A percentile compares a stretch with the other conserved stretches of the same genome.
Conservation (phyloP, 2,113 vertebrate species). For the Saccopteryx bilineata region DNA sequence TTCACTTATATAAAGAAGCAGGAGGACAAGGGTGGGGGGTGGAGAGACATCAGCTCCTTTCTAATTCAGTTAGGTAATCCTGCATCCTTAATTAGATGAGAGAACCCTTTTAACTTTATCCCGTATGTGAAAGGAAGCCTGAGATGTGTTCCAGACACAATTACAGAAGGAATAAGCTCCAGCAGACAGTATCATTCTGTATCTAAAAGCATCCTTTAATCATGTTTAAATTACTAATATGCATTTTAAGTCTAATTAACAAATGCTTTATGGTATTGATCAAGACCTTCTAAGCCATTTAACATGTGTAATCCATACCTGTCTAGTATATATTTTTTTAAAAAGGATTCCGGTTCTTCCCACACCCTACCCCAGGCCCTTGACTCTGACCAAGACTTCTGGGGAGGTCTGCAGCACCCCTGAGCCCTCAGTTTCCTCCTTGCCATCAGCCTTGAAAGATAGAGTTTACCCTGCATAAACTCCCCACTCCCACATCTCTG, state of each 20-base stretch:
- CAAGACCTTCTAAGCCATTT: neutral
- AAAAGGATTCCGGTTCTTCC: neutral
- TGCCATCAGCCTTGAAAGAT: neutral
- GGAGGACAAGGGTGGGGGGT: neutral
- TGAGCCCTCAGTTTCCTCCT: neutral
- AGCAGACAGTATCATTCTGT: neutral
- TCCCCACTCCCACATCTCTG: neutral
- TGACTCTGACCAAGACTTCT: neutral
- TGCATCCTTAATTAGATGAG: slow-evolving; percentile 53
- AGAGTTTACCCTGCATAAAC: no score
- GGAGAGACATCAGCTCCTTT: neutral
- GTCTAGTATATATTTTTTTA: neutral
- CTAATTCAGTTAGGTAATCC: slow-evolving; percentile 57
- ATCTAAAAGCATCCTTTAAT: neutral
- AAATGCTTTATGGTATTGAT: neutral
- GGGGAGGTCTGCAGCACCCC: neutral
- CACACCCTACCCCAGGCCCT: neutral
- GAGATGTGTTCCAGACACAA: slow-evolving; percentile 52
- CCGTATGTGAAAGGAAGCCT: neutral
- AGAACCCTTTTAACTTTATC: slow-evolving; percentile 59
- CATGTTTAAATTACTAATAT: slow-evolving; percentile 58
- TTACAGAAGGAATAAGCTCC: neutral
- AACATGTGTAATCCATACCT: neutral
- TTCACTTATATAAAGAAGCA: slow-evolving; percentile 59
- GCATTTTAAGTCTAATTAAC: neutral